Base-by-base conservation (phyloP, 1,140 invertebrate genomes). In the Dinoponera quadriceps region DNA sequence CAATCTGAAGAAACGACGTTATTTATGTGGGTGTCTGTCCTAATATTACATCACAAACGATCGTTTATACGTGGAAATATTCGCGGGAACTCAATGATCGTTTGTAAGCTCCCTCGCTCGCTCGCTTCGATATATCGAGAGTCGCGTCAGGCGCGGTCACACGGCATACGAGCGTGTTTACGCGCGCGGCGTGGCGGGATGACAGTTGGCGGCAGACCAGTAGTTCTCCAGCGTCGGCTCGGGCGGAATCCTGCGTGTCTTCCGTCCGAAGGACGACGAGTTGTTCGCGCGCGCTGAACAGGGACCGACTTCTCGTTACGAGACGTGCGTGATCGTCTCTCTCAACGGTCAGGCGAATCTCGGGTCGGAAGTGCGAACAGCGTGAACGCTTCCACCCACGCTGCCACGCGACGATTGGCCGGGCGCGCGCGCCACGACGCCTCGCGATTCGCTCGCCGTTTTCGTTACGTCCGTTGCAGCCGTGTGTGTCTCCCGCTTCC, bases 41-140 rank as follows among this genome's bases (percentile, higher is more conserved):
- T n/a, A n/a, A n/a, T 11, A 44, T 44, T 4, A 44, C 7, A 44
- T 44, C 11, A 9, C 11, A 7, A 3, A 2, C 2, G 29, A 5
- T 5, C 2, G 5, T 33, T 3, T 33, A 3, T 5, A 5, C 29
- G 29, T 33, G 5, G 29, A 33, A 33, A 33, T 33, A 33, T 33
- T 33, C 5, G 2, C 29, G 29, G 29, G 29, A 33, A 44, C 7
- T 3, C 9, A 44, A 9, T 9, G 38, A 44, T 20, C 11, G n/a
- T 55, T 55, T n/a, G n/a, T 20, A 55, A 55, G n/a, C n/a, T 11
- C 14, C 1, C 25, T 44, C 33, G 25, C n/a, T 29, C 62, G 63
- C n/a, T 69, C 63, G 57, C 13, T 55, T 44, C 51, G 75, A 78
- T 57, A 68, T 38, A 68, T 77, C 74, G 62, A n/a, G 11, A 29